Percentiles rank a stretch among this genome's conserved stretches.
These are phyloP conservation scores for Pilophorus perplexus DNA, from an alignment of 2,888 invertebrate species.

Conservation along the genomic window DNA sequence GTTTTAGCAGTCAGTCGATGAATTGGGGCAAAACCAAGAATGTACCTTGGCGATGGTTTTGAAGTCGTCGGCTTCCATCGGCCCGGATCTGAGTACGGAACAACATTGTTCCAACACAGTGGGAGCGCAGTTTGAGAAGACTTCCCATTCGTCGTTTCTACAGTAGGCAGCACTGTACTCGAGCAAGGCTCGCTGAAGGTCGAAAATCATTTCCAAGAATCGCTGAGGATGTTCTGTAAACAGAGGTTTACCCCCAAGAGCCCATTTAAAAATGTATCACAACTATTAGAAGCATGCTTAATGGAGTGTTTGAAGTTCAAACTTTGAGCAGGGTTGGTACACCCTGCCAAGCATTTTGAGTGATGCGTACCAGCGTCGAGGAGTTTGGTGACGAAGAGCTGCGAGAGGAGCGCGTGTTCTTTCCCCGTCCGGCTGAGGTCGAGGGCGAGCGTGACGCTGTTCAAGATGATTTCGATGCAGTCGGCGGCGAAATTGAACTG, in stretches of 20 bases:
- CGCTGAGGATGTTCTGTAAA: background rate
- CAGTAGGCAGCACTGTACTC: conserved; percentile 9
- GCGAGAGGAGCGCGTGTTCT: background rate
- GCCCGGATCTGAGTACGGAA: too few species aligned
- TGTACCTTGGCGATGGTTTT: too few species aligned
- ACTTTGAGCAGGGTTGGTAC: background rate
- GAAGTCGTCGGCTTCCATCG: too few species aligned
- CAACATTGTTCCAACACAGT: background rate
- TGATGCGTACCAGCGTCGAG: background rate
- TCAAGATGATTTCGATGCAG: background rate
- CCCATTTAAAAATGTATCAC: background rate
- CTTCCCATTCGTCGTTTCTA: conserved; percentile 33
- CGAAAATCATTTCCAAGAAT: conserved; percentile 26
- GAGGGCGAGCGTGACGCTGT: background rate
- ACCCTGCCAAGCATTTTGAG: background rate
- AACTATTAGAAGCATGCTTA: too few species aligned
- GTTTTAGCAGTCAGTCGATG: background rate
- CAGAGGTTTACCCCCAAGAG: background rate
- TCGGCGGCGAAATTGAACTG: conserved; percentile 5
- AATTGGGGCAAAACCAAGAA: background rate
- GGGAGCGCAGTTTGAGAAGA: conserved; percentile 24
- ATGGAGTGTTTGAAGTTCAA: too few species aligned
- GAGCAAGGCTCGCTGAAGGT: background rate
- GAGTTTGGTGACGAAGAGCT: background rate
- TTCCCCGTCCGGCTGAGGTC: conserved; percentile 5